Evolutionary conservation across 2,113 vertebrate species (phyloP).

Genomic region (Pomatostomus ruficeps): DNA sequence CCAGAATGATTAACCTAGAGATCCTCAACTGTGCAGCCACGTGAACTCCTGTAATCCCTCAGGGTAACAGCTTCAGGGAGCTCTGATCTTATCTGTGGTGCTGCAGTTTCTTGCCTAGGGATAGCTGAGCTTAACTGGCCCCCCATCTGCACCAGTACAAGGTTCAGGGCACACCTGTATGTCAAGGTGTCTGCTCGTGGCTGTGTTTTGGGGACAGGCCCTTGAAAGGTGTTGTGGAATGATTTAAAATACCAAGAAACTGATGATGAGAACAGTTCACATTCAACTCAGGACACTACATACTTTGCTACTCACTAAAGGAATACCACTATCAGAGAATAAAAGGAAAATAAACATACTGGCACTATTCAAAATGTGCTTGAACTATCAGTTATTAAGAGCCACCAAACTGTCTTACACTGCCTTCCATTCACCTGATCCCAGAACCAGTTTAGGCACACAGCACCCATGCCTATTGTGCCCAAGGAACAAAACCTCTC

Average conservation of each 20-base stretch:
- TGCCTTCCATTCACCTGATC: not conserved
- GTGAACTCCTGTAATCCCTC: not conserved
- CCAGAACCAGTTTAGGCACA: not conserved
- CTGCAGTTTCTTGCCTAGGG: not conserved
- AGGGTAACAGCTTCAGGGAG: not conserved
- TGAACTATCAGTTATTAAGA: not conserved
- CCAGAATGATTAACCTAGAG: not conserved
- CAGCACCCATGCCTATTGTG: not conserved
- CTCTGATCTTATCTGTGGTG: not conserved
- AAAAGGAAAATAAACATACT: not conserved
- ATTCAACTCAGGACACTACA: not conserved
- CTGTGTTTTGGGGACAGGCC: not conserved
- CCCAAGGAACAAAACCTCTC: not conserved
- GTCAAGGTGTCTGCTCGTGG: not conserved
- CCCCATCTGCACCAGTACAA: not conserved
- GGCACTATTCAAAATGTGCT: not conserved
- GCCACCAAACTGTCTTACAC: not conserved
- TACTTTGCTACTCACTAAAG: not conserved
- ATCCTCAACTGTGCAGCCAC: not conserved
- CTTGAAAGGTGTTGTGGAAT: not conserved
- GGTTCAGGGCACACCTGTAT: rapidly evolving
- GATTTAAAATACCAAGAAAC: not conserved
- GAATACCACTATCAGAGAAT: not conserved
- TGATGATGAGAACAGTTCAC: not conserved
- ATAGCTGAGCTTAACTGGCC: not conserved